These are phyloP conservation scores for Polypterus senegalus DNA, from an alignment of 2,113 vertebrate genomes.

Conservation along the genomic window DNA sequence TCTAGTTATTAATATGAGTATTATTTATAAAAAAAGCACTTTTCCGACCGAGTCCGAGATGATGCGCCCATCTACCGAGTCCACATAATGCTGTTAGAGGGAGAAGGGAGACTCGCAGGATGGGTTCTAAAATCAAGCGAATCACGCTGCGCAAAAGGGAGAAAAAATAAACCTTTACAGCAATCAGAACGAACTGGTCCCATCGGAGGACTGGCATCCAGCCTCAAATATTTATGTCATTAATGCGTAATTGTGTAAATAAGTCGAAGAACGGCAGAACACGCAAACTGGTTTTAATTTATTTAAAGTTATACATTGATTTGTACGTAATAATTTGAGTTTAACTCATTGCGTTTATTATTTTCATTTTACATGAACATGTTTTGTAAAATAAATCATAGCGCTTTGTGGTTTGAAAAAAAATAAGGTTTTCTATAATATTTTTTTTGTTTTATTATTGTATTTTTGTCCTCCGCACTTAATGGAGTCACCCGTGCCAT, in stretches of 20 bases:
- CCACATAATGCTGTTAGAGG: too few species aligned
- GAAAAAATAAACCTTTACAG: too few species aligned
- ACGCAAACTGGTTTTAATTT: conserved; percentile 99
- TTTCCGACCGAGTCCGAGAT: too few species aligned
- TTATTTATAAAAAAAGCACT: too few species aligned
- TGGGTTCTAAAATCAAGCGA: too few species aligned
- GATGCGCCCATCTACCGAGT: too few species aligned
- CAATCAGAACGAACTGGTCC: too few species aligned
- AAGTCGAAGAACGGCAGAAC: conserved; percentile 89
- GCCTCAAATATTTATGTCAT: conserved; percentile 96
- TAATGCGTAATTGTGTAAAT: conserved; percentile 97
- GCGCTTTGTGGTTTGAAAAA: conserved; percentile 67
- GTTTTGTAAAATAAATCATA: conserved; percentile 83
- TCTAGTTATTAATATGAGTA: too few species aligned
- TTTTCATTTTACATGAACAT: conserved; percentile 73
- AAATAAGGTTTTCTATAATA: conserved; percentile 44
- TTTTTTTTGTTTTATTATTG: conserved; percentile 53
- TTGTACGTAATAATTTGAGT: conserved; percentile 95
- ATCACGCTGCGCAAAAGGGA: too few species aligned
- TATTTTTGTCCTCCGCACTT: conserved; percentile 50
- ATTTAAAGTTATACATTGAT: conserved; percentile 96
- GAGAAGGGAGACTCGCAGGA: too few species aligned
- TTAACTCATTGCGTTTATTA: conserved; percentile 69
- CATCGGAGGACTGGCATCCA: neutral
- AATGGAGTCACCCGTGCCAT: conserved; percentile 63